Evolutionary conservation across 2,797 vertebrate genomes (phyloP).

Genomic region (Acanthiza pusilla): DNA sequence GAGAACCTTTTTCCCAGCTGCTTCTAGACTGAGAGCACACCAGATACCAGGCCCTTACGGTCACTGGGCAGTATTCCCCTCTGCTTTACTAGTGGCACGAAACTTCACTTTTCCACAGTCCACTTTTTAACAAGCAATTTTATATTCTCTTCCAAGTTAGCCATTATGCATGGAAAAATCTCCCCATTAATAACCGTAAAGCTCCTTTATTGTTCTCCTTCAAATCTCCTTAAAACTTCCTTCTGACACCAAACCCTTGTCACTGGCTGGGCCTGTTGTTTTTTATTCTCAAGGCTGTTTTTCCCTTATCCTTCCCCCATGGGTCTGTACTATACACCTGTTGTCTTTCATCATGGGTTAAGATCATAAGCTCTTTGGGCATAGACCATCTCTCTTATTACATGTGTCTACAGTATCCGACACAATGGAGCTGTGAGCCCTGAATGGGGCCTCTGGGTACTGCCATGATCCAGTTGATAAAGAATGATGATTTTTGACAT

Average conservation of each 20-base stretch:
- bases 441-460: slow-evolving; percentile 34
- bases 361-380: slow-evolving; percentile 67
- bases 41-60: background rate
- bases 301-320: slow-evolving; percentile 58
- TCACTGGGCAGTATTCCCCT: background rate
- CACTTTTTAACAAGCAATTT: slow-evolving; percentile 24
- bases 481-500: slow-evolving; percentile 65
- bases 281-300: slow-evolving; percentile 52
- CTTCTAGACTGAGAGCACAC: background rate
- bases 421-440: slow-evolving; percentile 48
- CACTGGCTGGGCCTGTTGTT: slow-evolving; percentile 47
- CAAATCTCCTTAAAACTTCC: slow-evolving; percentile 63
- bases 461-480: slow-evolving; percentile 44
- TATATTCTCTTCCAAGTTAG: slow-evolving; percentile 22
- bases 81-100: background rate
- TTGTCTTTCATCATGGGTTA: slow-evolving; percentile 69
- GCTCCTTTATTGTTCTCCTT: slow-evolving; percentile 52
- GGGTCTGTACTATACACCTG: slow-evolving; percentile 60
- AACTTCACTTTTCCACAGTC: background rate
- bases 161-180: slow-evolving; percentile 18
- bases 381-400: slow-evolving; percentile 64
- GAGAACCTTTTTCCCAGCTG: background rate
- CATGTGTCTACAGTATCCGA: slow-evolving; percentile 44
- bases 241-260: slow-evolving; percentile 55
- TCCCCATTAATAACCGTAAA: slow-evolving; percentile 32